phyloP scores from a whole-genome alignment of 2,888 invertebrate genomes.

The Orthonychiurus folsomi region DNA sequence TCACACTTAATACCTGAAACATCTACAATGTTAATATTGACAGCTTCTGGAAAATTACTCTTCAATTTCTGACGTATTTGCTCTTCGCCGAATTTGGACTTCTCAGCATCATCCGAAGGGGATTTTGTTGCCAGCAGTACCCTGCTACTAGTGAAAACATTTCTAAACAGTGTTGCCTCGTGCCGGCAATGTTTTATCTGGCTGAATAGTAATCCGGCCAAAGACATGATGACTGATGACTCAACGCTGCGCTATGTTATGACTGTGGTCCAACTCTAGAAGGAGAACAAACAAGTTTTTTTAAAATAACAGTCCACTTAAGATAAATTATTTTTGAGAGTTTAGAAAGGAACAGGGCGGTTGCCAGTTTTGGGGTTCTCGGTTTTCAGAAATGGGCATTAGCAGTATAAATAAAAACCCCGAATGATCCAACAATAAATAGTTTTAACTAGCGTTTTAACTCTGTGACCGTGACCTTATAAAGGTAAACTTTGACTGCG shows the following conservation, averaged over 20 bases:
- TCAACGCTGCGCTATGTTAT: no score
- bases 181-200: not conserved
- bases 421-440: no score
- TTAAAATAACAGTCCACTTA: no score
- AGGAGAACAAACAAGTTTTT: not conserved
- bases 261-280: no score
- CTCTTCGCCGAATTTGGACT: conserved; percentile 42
- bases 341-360: no score
- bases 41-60: conserved; percentile 54
- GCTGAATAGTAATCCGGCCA: not conserved
- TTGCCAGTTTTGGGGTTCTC: no score
- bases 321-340: no score
- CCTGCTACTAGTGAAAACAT: not conserved
- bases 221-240: not conserved
- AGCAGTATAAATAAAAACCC: no score
- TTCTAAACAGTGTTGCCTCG: not conserved
- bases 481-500: no score
- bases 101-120: not conserved
- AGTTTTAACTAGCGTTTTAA: no score
- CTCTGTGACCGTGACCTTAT: no score
- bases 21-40: conserved; percentile 57
- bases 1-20: conserved; percentile 50
- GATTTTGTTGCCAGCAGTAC: not conserved
- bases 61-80: conserved; percentile 46
- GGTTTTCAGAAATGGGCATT: no score